These are phyloP conservation scores for Drosophila oshimai DNA, from an alignment of 1,140 invertebrate species.

Conservation along the genomic window DNA sequence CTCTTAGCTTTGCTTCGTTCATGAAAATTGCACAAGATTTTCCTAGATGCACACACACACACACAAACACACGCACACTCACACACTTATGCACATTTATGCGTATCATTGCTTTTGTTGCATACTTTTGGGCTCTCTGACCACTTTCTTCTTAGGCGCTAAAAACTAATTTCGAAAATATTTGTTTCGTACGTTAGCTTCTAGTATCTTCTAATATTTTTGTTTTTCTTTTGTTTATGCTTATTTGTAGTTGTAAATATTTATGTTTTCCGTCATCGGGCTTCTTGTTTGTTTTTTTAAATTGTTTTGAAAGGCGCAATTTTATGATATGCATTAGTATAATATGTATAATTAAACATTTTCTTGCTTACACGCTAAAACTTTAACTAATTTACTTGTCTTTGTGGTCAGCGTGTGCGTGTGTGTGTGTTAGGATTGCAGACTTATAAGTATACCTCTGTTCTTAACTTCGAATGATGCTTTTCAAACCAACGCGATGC, in stretches of 20 bases:
- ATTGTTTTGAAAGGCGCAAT: conserved; percentile 79
- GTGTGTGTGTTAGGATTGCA: conserved; percentile 33
- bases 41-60: conserved; percentile 15
- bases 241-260: conserved; percentile 76
- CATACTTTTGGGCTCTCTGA: conserved; percentile 28
- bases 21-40: conserved; percentile 41
- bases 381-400: conserved; percentile 44
- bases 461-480: conserved; percentile 33
- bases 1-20: neutral
- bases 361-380: conserved; percentile 43
- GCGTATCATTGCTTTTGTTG: conserved; percentile 63
- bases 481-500: conserved; percentile 20
- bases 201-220: conserved; percentile 49
- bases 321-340: conserved; percentile 82
- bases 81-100: conserved; percentile 15
- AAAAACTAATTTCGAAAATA: conserved; percentile 80
- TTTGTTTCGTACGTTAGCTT: conserved; percentile 60
- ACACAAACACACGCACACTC: conserved; percentile 8
- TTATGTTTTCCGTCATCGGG: conserved; percentile 42
- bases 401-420: conserved; percentile 23
- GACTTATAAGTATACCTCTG: conserved; percentile 48
- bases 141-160: conserved; percentile 24
- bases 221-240: conserved; percentile 44
- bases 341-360: conserved; percentile 62
- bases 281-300: conserved; percentile 29